These are phyloP conservation scores for Ashinkailepas kermadecensis DNA, from an alignment of 2,888 invertebrate genomes.

Conservation along the genomic window DNA sequence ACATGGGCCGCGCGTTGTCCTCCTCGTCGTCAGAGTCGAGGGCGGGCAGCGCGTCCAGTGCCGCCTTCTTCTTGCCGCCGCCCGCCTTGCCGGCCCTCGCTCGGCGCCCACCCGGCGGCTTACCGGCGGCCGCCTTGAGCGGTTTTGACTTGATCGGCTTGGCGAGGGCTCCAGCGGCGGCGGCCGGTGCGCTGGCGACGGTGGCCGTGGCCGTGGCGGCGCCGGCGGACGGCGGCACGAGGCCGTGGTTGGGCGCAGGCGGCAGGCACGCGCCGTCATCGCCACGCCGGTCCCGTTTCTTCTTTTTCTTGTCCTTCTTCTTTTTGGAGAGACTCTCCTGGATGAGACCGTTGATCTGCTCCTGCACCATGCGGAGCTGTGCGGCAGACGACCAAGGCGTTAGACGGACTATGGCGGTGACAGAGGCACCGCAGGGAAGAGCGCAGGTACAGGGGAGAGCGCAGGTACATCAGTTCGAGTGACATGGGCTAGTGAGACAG, in stretches of 20 bases:
- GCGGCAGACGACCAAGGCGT: too few species aligned
- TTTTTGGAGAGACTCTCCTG: neutral
- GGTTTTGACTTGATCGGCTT: constrained; percentile 42
- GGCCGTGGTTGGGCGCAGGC: neutral
- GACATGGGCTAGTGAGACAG: too few species aligned
- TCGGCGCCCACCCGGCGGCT: constrained; percentile 50
- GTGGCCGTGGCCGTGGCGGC: neutral
- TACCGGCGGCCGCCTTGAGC: constrained; percentile 46
- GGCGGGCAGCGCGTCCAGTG: constrained; percentile 49
- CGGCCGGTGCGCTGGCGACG: constrained; percentile 26
- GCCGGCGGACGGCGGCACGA: neutral
- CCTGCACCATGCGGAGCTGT: neutral
- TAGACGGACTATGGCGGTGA: too few species aligned
- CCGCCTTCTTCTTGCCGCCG: constrained; percentile 45
- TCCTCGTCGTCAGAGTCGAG: constrained; percentile 91
- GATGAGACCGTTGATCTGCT: neutral
- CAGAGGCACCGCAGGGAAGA: too few species aligned
- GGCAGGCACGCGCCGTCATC: too few species aligned
- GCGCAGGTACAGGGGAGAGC: too few species aligned
- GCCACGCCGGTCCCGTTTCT: neutral
- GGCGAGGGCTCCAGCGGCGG: constrained; percentile 23
- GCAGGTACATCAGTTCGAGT: too few species aligned
- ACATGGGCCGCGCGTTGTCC: constrained; percentile 97
- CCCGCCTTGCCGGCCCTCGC: constrained; percentile 17
- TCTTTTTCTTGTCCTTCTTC: neutral